Evolutionary conservation across 2,113 vertebrate genomes (phyloP), one percentile per base, ranked within the genome.

Genomic region (Phyllostomus hastatus): DNA sequence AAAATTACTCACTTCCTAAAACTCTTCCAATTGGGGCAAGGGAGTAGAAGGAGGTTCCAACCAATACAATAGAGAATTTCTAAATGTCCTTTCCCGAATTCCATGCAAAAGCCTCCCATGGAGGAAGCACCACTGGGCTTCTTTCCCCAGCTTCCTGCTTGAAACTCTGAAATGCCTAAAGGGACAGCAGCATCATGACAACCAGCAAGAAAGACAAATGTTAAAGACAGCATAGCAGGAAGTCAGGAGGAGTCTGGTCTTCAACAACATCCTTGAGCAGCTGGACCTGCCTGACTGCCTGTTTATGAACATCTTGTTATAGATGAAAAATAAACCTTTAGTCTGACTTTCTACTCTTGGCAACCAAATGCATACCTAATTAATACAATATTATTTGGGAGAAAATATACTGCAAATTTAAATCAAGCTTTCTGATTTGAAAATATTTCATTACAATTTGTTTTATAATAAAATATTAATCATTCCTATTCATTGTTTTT

Each of bases 1-100:
- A 67, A 95, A 97, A 92, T 50, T 67, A 82, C 17, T n/a, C 11
- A 80, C 83, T 82, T 86, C 14, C 26, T 95, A 84, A 85, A 92
- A 90, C 12, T 76, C 46, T 67, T 96, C 75, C 66, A 76, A 1
- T 8, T 80, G 50, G 72, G 8, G 66, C 28, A 38, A 72, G 69
- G 15, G 5, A 61, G 31, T 48, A 0, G 28, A 87, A 90, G 15
- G 48, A 67, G 15, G 3, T 28, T 75, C 9, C 46, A 33, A 83
- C 10, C 69, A 76, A 89, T 11, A n/a, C 15, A 59, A 41, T 7
- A 73, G 12, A 61, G 57, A 76, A 82, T 92, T 82, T 91, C 54
- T 67, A 67, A 95, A 67, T 64, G 8, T 28, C 3, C 17, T 88
- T 73, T 91, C 72, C 28, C 59, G 28, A 91, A 79, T 35, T 82